phyloP scores from a whole-genome alignment of 2,113 vertebrate genomes.

The Empidonax alnorum region DNA sequence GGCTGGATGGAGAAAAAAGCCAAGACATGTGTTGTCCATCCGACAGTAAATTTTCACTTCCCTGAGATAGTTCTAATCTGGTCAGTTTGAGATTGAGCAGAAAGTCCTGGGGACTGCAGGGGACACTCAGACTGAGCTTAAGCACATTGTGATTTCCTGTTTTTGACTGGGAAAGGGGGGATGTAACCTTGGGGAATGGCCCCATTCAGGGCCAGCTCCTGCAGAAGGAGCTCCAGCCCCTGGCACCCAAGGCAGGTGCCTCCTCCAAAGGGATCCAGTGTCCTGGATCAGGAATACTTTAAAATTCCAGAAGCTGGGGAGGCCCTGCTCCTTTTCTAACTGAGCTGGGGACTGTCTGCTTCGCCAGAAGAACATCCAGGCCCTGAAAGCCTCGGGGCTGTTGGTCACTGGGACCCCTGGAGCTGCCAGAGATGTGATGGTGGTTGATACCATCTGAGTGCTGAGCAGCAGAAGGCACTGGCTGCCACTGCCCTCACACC shows the following conservation, averaged over 20 bases:
- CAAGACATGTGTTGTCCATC: accelerated
- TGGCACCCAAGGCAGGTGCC: neutral
- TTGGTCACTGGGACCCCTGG: neutral
- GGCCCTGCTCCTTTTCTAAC: neutral
- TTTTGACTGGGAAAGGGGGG: neutral
- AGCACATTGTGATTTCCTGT: accelerated
- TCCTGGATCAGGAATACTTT: neutral
- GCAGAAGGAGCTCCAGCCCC: neutral
- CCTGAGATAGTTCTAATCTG: neutral
- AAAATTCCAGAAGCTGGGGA: neutral
- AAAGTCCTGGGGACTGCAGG: neutral
- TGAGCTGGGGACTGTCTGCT: neutral
- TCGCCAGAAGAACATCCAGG: neutral
- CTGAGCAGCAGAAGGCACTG: neutral
- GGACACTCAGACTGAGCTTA: accelerated
- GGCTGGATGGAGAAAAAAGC: neutral
- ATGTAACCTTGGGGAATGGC: neutral
- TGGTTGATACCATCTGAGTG: neutral
- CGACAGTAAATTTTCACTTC: neutral
- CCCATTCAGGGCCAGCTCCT: accelerated
- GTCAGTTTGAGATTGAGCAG: neutral
- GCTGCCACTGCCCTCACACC: neutral
- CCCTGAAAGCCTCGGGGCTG: neutral
- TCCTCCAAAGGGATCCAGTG: accelerated
- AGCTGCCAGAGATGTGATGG: neutral